phyloP scores from a whole-genome alignment of 37 sponge, comb jelly and placozoan genomes.

The Haliclona indistincta region DNA sequence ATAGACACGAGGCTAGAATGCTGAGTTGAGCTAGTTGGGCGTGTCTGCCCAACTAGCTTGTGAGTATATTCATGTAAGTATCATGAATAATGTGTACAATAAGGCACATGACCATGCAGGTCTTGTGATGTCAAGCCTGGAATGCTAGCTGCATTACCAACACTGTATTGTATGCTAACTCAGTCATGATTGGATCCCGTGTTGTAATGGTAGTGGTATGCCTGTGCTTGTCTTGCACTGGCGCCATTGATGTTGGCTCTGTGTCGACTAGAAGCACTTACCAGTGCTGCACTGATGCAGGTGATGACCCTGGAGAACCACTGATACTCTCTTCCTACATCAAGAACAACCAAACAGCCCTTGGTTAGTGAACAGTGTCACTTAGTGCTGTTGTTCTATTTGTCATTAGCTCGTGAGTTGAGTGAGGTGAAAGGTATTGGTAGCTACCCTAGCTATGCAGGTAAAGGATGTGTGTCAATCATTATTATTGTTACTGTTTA shows the following conservation, averaged over 20 bases:
- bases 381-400: background rate
- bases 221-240: too few species aligned
- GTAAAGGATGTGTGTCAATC: background rate
- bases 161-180: too few species aligned
- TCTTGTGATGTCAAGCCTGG: too few species aligned
- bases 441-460: slow-evolving; percentile 36
- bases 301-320: slow-evolving; percentile 59
- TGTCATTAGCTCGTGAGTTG: slow-evolving; percentile 36
- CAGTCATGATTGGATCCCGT: too few species aligned
- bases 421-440: slow-evolving; percentile 42
- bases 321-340: slow-evolving; percentile 74
- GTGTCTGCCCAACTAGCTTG: too few species aligned
- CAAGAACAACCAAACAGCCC: slow-evolving; percentile 29
- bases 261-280: background rate
- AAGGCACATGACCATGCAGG: too few species aligned
- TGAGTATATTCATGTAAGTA: too few species aligned
- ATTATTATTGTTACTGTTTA: background rate
- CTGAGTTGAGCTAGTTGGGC: too few species aligned
- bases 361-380: slow-evolving; percentile 33
- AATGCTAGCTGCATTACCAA: too few species aligned
- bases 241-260: background rate
- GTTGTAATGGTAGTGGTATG: too few species aligned
- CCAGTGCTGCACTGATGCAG: background rate
- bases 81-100: too few species aligned
- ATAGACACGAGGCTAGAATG: too few species aligned